These are phyloP conservation scores for Phengaris alcon DNA, from an alignment of 2,888 invertebrate species.

Conservation along the genomic window DNA sequence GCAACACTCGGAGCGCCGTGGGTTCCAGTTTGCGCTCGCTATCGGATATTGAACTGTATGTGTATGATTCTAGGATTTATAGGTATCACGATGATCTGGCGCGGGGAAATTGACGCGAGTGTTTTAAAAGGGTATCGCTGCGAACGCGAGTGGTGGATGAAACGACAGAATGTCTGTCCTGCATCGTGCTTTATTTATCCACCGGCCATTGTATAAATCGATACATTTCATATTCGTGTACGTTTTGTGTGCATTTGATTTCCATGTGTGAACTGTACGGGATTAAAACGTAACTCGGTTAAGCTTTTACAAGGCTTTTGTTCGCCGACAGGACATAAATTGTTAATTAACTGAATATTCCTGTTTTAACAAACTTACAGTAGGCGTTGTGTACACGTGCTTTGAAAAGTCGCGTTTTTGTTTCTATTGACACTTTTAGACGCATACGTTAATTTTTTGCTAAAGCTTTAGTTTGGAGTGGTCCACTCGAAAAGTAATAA, in stretches of 20 bases:
- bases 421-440: background rate
- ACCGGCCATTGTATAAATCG: conserved; percentile 43
- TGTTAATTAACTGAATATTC: conserved; percentile 19
- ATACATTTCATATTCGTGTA: conserved; percentile 24
- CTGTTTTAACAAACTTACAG: background rate
- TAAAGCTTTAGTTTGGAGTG: background rate
- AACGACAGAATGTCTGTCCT: conserved; percentile 57
- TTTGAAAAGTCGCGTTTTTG: background rate
- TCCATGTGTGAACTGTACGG: conserved; percentile 9
- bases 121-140: conserved; percentile 61
- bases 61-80: conserved; percentile 58
- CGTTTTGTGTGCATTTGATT: conserved; percentile 22
- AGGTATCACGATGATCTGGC: conserved; percentile 58
- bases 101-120: conserved; percentile 54
- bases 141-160: conserved; percentile 56
- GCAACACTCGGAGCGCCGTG: conserved; percentile 56
- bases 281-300: conserved; percentile 20
- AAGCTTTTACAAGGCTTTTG: conserved; percentile 12
- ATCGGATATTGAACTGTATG: conserved; percentile 55
- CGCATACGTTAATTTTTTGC: conserved; percentile 2
- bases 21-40: conserved; percentile 44
- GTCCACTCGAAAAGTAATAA: background rate
- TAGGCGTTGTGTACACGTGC: background rate
- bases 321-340: conserved; percentile 1
- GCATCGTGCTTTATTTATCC: conserved; percentile 48